Evolutionary conservation across 2,797 vertebrate genomes (phyloP).

Genomic region (Sebastes nivosus): DNA sequence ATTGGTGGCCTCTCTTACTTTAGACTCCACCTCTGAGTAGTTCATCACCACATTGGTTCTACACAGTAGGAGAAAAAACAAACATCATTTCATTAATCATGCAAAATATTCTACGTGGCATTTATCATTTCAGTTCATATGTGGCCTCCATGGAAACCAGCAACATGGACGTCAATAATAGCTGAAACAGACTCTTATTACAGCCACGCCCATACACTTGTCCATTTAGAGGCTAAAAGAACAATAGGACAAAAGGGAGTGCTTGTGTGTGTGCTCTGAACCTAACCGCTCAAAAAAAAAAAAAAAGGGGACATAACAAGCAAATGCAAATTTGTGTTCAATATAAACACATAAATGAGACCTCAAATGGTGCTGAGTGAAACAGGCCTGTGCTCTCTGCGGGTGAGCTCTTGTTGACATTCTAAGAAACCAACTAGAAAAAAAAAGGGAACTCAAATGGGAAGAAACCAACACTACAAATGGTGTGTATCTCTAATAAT

Average conservation of each 20-base stretch:
- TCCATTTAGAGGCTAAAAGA: conserved; percentile 8
- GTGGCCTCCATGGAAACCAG: neutral
- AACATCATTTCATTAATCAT: neutral
- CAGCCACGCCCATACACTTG: conserved; percentile 35
- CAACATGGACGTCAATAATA: neutral
- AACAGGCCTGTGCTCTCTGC: neutral
- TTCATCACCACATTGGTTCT: conserved; percentile 99
- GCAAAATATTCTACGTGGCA: neutral
- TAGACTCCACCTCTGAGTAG: conserved; percentile 98
- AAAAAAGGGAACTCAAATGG: conserved; percentile 1
- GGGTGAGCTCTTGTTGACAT: neutral
- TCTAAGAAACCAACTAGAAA: neutral
- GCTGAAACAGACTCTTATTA: conserved; percentile 19
- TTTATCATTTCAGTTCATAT: neutral
- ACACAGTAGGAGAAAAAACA: conserved; percentile 50
- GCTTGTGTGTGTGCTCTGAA: neutral
- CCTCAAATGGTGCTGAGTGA: neutral
- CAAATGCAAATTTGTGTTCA: conserved; percentile 9
- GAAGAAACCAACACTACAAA: neutral
- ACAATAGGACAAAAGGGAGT: conserved; percentile 18
- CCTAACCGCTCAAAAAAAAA: conserved; percentile 13
- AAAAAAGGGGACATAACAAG: conserved; percentile 5
- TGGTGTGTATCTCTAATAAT: neutral
- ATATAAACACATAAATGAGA: conserved; percentile 2
- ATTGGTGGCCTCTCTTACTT: conserved; percentile 99